Conservation (phyloP, 2,888 invertebrate genomes). For the Eristalinus aeneus region DNA sequence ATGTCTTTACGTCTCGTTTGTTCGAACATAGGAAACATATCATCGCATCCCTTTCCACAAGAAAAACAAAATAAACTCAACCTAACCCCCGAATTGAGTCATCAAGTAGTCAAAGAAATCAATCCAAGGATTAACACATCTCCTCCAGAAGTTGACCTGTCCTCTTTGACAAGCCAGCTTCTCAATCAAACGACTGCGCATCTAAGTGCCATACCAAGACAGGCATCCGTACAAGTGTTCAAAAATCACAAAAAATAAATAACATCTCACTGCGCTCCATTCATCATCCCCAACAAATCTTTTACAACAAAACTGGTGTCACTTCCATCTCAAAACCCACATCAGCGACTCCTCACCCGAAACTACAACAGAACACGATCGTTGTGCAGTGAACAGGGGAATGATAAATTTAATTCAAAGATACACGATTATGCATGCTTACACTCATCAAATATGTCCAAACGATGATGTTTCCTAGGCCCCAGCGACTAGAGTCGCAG, state of each 20-base stretch:
- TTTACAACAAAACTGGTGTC: not conserved
- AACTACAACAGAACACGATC: slow-evolving; percentile 27
- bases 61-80: not conserved
- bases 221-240: not conserved
- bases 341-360: not conserved
- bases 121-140: not conserved
- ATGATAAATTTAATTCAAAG: slow-evolving; percentile 55
- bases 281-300: not conserved
- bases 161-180: not conserved
- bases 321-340: not conserved
- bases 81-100: not conserved
- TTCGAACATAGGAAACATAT: too few relatives aligned
- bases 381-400: slow-evolving; percentile 40
- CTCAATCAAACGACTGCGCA: not conserved
- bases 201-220: not conserved
- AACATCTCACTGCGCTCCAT: not conserved
- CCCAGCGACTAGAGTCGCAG: not conserved
- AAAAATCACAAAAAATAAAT: not conserved
- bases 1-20: too few relatives aligned
- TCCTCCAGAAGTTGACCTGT: not conserved
- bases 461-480: slow-evolving; percentile 49
- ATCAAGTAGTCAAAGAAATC: not conserved
- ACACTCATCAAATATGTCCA: slow-evolving; percentile 52
- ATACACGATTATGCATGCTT: slow-evolving; percentile 58
- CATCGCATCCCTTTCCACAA: too few relatives aligned